Conservation (phyloP, 2,113 vertebrate genomes). For the Dromas ardeola region DNA sequence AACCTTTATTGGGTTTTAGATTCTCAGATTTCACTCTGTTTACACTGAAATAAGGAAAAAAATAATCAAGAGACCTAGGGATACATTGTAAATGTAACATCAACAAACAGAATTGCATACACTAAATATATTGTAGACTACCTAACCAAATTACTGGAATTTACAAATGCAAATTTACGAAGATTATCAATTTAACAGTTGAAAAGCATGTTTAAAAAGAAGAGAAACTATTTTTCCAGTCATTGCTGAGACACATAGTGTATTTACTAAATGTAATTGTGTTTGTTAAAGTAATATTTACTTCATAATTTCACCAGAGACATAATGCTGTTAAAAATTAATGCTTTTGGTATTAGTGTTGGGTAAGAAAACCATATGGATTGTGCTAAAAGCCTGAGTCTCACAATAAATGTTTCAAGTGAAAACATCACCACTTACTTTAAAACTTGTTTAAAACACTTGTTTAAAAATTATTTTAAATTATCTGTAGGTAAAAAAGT, state of each 20-base stretch:
- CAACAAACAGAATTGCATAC: background rate
- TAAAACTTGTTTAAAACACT: no score
- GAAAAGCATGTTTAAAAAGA: background rate
- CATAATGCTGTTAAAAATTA: background rate
- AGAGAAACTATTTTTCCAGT: background rate
- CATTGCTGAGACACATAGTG: background rate
- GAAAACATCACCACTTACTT: background rate
- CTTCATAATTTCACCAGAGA: background rate
- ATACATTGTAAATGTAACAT: background rate
- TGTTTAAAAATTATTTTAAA: background rate
- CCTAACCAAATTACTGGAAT: background rate
- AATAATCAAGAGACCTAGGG: background rate
- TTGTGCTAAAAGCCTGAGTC: background rate
- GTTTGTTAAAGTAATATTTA: slow-evolving; percentile 8
- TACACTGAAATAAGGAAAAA: background rate
- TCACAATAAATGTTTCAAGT: background rate
- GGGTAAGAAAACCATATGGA: background rate
- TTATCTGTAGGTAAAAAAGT: background rate
- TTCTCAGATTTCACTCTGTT: background rate
- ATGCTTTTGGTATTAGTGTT: background rate
- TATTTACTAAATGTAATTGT: background rate
- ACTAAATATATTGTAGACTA: background rate
- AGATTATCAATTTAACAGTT: background rate
- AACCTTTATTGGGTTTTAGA: background rate
- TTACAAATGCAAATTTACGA: background rate